These are phyloP conservation scores for Pterocles orientalis DNA, from an alignment of 2,113 vertebrate species.

Conservation along the genomic window DNA sequence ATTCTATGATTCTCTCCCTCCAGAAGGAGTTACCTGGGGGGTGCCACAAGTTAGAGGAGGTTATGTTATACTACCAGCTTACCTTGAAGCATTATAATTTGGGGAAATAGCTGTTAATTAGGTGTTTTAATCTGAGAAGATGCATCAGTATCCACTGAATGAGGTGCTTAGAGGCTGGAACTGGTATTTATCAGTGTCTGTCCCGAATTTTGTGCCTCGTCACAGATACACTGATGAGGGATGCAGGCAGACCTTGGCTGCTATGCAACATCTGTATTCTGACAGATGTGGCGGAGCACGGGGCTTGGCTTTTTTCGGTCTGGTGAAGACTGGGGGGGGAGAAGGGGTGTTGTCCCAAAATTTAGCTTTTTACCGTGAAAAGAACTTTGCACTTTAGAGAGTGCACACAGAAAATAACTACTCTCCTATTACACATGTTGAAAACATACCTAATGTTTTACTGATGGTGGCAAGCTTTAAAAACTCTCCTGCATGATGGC, in stretches of 20 bases:
- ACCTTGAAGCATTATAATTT: background rate
- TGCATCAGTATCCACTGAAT: background rate
- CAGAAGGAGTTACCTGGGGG: background rate
- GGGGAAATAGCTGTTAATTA: background rate
- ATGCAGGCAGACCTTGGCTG: background rate
- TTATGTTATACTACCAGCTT: background rate
- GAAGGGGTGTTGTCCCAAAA: background rate
- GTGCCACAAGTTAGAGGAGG: background rate
- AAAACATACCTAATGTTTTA: background rate
- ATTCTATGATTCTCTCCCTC: background rate
- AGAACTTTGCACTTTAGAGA: background rate
- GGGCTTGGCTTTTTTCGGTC: background rate
- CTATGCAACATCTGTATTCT: slow-evolving; percentile 1
- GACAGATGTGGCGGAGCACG: background rate
- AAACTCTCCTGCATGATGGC: background rate
- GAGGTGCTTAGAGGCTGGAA: background rate
- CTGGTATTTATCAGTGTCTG: background rate
- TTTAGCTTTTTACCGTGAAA: background rate
- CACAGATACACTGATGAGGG: background rate
- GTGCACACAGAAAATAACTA: background rate
- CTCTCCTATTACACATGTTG: fast-evolving
- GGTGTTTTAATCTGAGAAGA: background rate
- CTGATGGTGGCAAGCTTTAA: background rate
- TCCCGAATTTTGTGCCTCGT: background rate
- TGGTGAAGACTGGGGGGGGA: background rate